Base-by-base conservation (phyloP, 2,888 invertebrate species). In the Drosophila leonis region DNA sequence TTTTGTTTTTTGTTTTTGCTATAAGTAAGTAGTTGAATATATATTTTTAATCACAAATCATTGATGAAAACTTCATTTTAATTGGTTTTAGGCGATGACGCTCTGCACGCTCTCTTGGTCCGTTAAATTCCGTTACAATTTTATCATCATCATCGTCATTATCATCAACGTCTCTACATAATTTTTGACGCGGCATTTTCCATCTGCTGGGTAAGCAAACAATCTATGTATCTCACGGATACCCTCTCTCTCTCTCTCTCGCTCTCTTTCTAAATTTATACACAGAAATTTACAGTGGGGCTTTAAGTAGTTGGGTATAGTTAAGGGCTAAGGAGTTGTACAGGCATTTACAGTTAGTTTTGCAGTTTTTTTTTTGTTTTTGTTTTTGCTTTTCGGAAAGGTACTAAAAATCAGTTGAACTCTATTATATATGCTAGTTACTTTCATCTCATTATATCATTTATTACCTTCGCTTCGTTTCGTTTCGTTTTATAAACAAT, bases 81-180 rank as follows among this genome's bases (percentile, higher is more conserved):
- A 78, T 84, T 82, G 83, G 90, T 75, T 90, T 90, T 86, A 88
- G 90, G 92, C 92, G 91, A 90, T 84, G 90, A 88, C 86, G 88
- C 92, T 92, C 92, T 91, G 85, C 88, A 88, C 90, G 86, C 87
- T 84, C 83, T 90, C 89, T 90, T 90, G 90, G 91, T 90, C 90
- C 91, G 91, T 90, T 91, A 79, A 91, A 88, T 90, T 90, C 83
- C 85, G 78, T 88, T 86, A 79, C 84, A 81, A 80, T 86, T 90
- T 85, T 82, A 54, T 54, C 54, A 49, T 49, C 54, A 52, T 52
- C 52, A n/a, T 54, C 54, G 31, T 54, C 54, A 55, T 66, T 49
- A 56, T 72, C 62, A 62, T 70, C 49, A 46, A 55, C 66, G 52
- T 61, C 69, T 69, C 63, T 73, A 72, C 65, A 80, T 74, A 74